Evolutionary conservation across 2,113 vertebrate genomes (phyloP).

Genomic region (Channa argus): DNA sequence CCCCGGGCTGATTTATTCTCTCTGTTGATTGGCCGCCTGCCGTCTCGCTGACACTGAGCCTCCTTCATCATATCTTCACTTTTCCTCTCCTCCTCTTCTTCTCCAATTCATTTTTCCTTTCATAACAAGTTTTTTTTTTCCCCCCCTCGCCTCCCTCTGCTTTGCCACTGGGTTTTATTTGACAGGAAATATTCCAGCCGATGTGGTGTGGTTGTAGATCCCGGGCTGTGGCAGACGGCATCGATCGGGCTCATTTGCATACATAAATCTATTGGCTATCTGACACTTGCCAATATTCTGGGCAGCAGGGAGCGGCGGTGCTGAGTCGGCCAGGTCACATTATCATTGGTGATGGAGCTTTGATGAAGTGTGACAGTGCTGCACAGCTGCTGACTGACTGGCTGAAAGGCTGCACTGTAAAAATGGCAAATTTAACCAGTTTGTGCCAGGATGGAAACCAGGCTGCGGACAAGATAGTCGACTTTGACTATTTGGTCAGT

Average conservation of each 20-base stretch:
- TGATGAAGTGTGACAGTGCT: slow-evolving; percentile 82
- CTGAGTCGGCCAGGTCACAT: slow-evolving; percentile 80
- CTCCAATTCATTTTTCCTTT: slow-evolving; percentile 70
- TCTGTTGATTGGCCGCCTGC: slow-evolving; percentile 61
- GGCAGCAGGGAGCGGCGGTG: slow-evolving; percentile 70
- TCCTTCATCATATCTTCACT: slow-evolving; percentile 69
- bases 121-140: slow-evolving; percentile 66
- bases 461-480: too few species aligned
- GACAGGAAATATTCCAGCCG: slow-evolving; percentile 74
- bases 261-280: slow-evolving; percentile 86
- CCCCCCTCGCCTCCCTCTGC: background rate
- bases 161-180: slow-evolving; percentile 68
- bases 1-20: slow-evolving; percentile 53
- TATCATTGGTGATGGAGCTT: slow-evolving; percentile 82
- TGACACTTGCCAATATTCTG: slow-evolving; percentile 83
- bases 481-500: too few species aligned
- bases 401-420: slow-evolving; percentile 42
- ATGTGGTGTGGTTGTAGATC: slow-evolving; percentile 70
- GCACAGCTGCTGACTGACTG: slow-evolving; percentile 52
- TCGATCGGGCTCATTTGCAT: slow-evolving; percentile 81
- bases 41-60: slow-evolving; percentile 57
- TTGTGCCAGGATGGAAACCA: too few species aligned
- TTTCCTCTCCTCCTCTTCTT: slow-evolving; percentile 62
- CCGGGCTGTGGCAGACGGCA: slow-evolving; percentile 67
- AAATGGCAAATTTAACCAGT: slow-evolving; percentile 4